These are phyloP conservation scores for Hemithea aestivaria DNA, from an alignment of 2,888 invertebrate species.

Conservation along the genomic window DNA sequence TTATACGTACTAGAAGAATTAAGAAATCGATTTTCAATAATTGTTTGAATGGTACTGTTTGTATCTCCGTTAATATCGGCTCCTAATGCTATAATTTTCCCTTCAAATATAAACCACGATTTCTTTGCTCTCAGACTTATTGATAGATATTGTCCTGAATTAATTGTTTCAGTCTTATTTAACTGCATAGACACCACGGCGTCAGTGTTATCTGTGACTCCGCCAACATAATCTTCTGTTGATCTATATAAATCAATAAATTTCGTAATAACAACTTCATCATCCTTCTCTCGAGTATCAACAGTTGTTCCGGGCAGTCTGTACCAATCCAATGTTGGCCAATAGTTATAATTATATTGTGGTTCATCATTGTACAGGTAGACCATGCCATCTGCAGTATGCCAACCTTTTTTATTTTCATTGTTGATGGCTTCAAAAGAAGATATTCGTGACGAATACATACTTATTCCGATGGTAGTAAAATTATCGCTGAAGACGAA, in stretches of 20 bases:
- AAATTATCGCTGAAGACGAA: neutral
- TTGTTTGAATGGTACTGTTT: too few species aligned
- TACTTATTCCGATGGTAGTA: neutral
- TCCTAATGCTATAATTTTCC: too few species aligned
- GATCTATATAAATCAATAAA: neutral
- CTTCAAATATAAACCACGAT: too few species aligned
- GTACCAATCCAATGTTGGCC: neutral
- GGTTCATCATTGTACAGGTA: neutral
- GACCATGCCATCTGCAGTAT: neutral
- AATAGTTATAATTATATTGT: neutral
- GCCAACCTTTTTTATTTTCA: slow-evolving; percentile 1
- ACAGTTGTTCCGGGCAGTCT: neutral
- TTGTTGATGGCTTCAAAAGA: neutral
- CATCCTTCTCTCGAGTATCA: neutral
- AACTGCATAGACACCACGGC: neutral
- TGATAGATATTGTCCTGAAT: too few species aligned
- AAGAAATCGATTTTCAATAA: too few species aligned
- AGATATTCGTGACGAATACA: neutral
- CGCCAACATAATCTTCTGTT: neutral
- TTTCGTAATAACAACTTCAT: too few species aligned
- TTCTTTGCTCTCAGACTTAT: too few species aligned
- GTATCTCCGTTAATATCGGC: too few species aligned
- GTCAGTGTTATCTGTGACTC: neutral
- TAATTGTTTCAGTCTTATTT: neutral
- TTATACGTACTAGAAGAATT: too few species aligned